These are phyloP conservation scores for Oligia latruncula DNA, from an alignment of 2,888 invertebrate species.

Conservation along the genomic window DNA sequence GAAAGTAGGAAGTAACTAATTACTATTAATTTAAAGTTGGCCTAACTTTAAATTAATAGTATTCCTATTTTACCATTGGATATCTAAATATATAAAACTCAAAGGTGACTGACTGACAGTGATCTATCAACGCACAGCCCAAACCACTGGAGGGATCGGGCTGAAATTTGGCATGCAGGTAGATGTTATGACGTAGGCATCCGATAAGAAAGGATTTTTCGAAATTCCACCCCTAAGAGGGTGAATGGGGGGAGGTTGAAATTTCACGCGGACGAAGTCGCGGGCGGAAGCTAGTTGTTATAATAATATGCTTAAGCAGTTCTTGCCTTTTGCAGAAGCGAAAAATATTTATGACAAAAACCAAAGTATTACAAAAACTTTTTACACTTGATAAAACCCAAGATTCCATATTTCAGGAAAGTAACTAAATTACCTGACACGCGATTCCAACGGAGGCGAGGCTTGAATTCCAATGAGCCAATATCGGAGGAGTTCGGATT, in stretches of 20 bases:
- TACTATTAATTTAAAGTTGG: neutral
- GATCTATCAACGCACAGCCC: too few relatives aligned
- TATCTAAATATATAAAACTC: too few relatives aligned
- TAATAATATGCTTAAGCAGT: neutral
- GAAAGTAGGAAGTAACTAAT: neutral
- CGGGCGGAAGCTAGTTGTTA: neutral
- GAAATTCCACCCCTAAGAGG: too few relatives aligned
- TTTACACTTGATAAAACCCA: slow-evolving; percentile 33
- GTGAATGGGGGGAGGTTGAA: too few relatives aligned
- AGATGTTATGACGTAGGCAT: too few relatives aligned
- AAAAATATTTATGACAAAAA: neutral
- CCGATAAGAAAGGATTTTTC: too few relatives aligned
- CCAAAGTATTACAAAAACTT: neutral
- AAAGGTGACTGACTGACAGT: too few relatives aligned
- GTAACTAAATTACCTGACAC: slow-evolving; percentile 67
- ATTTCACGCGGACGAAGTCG: too few relatives aligned
- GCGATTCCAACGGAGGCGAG: slow-evolving; percentile 56
- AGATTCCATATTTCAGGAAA: slow-evolving; percentile 46
- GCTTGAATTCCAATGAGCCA: slow-evolving; percentile 67
- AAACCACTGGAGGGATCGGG: too few relatives aligned
- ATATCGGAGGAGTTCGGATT: slow-evolving; percentile 36
- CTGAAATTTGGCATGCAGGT: too few relatives aligned
- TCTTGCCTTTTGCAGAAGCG: neutral
- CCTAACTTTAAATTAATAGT: neutral
- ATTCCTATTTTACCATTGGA: neutral